A percentile compares a stretch with the other conserved stretches of the same genome.
These are phyloP conservation scores for Carcinoscorpius rotundicauda DNA, from an alignment of 1,140 invertebrate species.

Conservation along the genomic window DNA sequence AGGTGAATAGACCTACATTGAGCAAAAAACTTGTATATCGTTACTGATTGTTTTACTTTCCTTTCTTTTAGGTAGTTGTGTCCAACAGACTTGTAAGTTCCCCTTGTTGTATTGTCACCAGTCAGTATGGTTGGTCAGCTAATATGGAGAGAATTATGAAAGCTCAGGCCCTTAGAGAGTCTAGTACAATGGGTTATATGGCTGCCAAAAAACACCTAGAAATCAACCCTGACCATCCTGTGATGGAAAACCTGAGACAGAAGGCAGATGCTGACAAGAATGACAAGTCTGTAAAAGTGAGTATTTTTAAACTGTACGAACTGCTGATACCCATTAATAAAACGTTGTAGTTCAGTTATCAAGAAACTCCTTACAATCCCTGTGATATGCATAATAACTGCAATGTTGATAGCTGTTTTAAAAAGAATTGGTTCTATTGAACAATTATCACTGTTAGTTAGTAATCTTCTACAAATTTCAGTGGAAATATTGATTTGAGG, in stretches of 20 bases:
- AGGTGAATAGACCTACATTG: no score
- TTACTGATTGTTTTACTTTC: neutral
- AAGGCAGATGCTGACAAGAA: conserved; percentile 93
- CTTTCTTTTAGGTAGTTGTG: conserved; percentile 54
- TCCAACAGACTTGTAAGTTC: conserved; percentile 87
- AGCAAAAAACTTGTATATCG: no score
- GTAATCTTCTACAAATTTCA: neutral
- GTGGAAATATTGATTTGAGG: neutral
- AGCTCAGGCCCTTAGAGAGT: conserved; percentile 86
- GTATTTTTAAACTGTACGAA: neutral
- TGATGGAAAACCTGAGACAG: conserved; percentile 75
- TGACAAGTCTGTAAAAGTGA: conserved; percentile 80
- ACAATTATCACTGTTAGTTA: no score
- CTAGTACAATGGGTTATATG: conserved; percentile 98
- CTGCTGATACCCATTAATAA: no score
- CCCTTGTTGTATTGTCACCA: conserved; percentile 97
- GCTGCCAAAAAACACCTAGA: conserved; percentile 93
- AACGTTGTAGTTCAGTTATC: no score
- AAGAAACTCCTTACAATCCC: no score
- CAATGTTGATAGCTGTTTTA: no score
- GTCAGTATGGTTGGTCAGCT: conserved; percentile 98
- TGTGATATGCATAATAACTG: no score
- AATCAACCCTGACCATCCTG: conserved; percentile 94
- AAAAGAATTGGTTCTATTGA: no score
- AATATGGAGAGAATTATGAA: conserved; percentile 99